Evolutionary conservation across 2,797 vertebrate genomes (phyloP).

Genomic region (Denticeps clupeoides): DNA sequence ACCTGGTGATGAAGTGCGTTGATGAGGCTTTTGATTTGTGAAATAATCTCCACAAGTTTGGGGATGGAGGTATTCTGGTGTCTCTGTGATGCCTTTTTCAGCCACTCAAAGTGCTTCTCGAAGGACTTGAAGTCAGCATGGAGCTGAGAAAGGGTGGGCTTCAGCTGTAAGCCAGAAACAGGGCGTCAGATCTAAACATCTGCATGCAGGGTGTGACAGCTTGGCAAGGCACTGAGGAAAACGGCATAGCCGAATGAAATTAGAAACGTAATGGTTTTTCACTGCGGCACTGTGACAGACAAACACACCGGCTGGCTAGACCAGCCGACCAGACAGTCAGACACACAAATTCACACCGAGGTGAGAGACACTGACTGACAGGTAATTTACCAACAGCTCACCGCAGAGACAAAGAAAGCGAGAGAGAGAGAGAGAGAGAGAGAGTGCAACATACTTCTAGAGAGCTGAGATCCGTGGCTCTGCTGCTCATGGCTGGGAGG

Average conservation of each 20-base stretch:
- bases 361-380: neutral
- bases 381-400: neutral
- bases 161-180: conserved; percentile 44
- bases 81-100: conserved; percentile 57
- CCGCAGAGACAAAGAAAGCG: neutral
- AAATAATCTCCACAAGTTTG: conserved; percentile 60
- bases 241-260: no score
- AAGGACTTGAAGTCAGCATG: conserved; percentile 62
- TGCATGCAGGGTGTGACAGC: no score
- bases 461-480: conserved; percentile 60
- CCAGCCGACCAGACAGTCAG: conserved; percentile 12
- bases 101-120: conserved; percentile 69
- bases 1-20: conserved; percentile 59
- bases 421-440: neutral
- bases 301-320: conserved; percentile 31
- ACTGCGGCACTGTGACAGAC: no score
- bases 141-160: conserved; percentile 62
- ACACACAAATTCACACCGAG: no score
- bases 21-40: conserved; percentile 55
- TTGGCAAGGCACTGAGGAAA: no score
- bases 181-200: no score
- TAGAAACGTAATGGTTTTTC: no score
- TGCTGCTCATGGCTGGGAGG: conserved; percentile 66
- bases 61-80: conserved; percentile 54
- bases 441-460: conserved; percentile 58